phyloP scores from a whole-genome alignment of 2,113 vertebrate species.

The Hippocampus zosterae region DNA sequence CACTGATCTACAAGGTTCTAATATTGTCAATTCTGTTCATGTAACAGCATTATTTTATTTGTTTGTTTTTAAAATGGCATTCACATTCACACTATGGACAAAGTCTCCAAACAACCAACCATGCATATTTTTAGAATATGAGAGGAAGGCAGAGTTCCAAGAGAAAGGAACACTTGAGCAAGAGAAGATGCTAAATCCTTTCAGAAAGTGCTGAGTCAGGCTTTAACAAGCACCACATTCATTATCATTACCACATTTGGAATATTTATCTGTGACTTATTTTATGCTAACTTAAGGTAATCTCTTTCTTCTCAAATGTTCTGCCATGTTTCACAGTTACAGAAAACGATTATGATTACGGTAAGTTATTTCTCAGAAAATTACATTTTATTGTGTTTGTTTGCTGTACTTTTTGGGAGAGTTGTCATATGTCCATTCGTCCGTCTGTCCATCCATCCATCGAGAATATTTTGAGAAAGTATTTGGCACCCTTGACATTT shows the following conservation, averaged over 20 bases:
- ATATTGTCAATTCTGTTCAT: not conserved
- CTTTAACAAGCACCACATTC: not conserved
- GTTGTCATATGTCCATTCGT: not conserved
- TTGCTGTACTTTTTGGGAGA: not conserved
- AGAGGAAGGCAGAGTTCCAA: not conserved
- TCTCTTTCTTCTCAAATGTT: not conserved
- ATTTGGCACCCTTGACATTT: too few relatives aligned
- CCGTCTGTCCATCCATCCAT: not conserved
- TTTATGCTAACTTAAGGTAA: not conserved
- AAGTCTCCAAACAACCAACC: too few relatives aligned
- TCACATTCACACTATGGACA: not conserved
- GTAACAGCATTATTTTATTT: not conserved
- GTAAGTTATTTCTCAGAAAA: conserved; percentile 42
- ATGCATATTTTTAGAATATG: not conserved
- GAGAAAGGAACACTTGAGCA: too few relatives aligned
- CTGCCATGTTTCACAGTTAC: conserved; percentile 6
- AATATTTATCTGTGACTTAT: not conserved
- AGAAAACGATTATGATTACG: conserved; percentile 51
- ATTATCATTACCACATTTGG: not conserved
- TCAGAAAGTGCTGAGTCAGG: not conserved
- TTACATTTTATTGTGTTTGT: not conserved
- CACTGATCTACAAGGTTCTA: not conserved
- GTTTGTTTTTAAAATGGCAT: not conserved
- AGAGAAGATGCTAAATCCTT: not conserved
- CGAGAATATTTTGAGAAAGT: not conserved